Evolutionary conservation across 1,140 invertebrate species (phyloP).

Genomic region (Drosophila nikananu): DNA sequence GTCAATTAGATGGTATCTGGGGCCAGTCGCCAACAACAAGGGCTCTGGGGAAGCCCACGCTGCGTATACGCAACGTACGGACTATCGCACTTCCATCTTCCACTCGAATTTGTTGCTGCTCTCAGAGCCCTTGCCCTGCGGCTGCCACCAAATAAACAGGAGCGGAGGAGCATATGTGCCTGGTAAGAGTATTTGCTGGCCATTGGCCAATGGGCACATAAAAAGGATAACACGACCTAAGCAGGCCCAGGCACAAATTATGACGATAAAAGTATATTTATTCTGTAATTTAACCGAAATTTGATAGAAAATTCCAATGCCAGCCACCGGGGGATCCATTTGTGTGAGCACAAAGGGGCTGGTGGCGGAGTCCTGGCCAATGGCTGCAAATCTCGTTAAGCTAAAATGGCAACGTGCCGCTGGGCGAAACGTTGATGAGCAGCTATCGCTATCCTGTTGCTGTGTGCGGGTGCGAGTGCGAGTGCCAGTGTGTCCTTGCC

Average conservation of each 20-base stretch:
- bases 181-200: conserved; percentile 20
- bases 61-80: conserved; percentile 59
- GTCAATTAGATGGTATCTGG: conserved; percentile 52
- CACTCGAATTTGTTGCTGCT: conserved; percentile 29
- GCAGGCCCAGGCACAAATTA: conserved; percentile 69
- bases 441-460: conserved; percentile 45
- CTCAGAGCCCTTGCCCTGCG: conserved; percentile 4
- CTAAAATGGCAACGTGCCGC: conserved; percentile 80
- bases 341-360: conserved; percentile 6
- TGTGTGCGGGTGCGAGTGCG: not conserved
- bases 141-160: conserved; percentile 29
- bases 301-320: conserved; percentile 80
- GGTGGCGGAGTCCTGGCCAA: conserved; percentile 36
- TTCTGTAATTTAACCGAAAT: conserved; percentile 81
- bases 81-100: conserved; percentile 49
- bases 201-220: conserved; percentile 22
- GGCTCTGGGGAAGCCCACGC: conserved; percentile 14
- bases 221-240: conserved; percentile 64
- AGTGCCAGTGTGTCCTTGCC: conserved; percentile 33
- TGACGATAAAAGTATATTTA: conserved; percentile 81
- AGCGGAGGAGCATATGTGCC: conserved; percentile 20
- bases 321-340: conserved; percentile 41
- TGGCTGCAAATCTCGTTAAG: conserved; percentile 81
- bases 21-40: conserved; percentile 7
- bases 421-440: conserved; percentile 73